These are phyloP conservation scores for Hiodon tergisus DNA, from an alignment of 2,113 vertebrate species.

Conservation along the genomic window DNA sequence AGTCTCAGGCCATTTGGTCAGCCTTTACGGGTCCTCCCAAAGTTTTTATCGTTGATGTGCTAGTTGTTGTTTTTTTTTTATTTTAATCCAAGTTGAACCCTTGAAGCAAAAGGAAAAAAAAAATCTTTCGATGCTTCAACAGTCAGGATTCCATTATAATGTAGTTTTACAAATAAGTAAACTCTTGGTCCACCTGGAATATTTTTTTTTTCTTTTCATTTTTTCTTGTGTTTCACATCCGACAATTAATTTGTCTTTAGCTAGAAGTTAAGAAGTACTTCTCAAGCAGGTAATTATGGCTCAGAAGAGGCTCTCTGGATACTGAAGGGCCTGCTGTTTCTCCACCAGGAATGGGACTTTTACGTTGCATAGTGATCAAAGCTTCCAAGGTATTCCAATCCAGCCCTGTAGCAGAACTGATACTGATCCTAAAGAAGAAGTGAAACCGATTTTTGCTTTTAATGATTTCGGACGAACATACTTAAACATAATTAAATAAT, in stretches of 20 bases:
- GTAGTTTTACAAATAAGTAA: conserved; percentile 71
- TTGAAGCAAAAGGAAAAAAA: conserved; percentile 74
- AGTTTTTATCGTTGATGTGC: conserved; percentile 64
- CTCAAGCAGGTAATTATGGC: conserved; percentile 97
- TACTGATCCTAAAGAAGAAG: conserved; percentile 84
- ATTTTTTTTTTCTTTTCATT: conserved; percentile 59
- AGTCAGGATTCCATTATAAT: conserved; percentile 75
- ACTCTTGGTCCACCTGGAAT: conserved; percentile 94
- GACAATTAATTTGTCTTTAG: conserved; percentile 90
- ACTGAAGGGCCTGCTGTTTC: conserved; percentile 81
- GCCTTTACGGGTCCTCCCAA: conserved; percentile 67
- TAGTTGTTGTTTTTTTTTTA: conserved; percentile 61
- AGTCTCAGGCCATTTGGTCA: conserved; percentile 59
- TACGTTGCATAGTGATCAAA: conserved; percentile 99
- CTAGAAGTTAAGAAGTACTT: conserved; percentile 97
- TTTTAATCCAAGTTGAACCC: conserved; percentile 72
- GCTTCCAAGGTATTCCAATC: conserved; percentile 97
- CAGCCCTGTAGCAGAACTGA: conserved; percentile 98
- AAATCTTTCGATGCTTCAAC: conserved; percentile 72
- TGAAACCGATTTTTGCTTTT: conserved; percentile 26
- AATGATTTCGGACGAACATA: too few species aligned
- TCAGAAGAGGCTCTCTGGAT: conserved; percentile 97
- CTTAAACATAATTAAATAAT: too few species aligned
- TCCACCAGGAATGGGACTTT: conserved; percentile 66
- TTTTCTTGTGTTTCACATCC: conserved; percentile 74